Evolutionary conservation across 2,888 invertebrate species (phyloP).

Genomic region (Brachylomia viminalis): DNA sequence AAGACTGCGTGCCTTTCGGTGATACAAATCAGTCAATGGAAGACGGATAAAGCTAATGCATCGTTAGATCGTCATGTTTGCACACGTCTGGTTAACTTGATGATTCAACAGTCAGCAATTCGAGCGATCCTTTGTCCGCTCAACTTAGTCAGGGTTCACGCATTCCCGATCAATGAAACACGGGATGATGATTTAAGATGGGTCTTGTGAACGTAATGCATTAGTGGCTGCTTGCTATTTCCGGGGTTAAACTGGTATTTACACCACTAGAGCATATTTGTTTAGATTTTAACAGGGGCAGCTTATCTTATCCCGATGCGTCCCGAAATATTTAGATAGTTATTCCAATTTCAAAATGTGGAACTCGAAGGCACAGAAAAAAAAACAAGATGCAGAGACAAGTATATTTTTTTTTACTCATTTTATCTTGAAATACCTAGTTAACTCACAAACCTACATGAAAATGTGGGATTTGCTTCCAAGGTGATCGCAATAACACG

Average conservation of each 20-base stretch:
- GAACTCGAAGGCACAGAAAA: background rate
- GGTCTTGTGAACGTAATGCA: conserved; percentile 55
- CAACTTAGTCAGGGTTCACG: conserved; percentile 74
- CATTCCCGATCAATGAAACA: conserved; percentile 77
- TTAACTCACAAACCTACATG: conserved; percentile 7
- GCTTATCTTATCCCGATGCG: conserved; percentile 46
- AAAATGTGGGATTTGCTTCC: conserved; percentile 18
- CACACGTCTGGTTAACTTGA: conserved; percentile 59
- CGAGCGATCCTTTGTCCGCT: conserved; percentile 67
- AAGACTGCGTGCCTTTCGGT: conserved; percentile 6
- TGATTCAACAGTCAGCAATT: conserved; percentile 69
- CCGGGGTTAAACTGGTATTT: conserved; percentile 65
- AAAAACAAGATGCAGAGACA: background rate
- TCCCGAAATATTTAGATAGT: conserved; percentile 1
- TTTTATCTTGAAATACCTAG: background rate
- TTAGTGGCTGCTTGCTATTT: conserved; percentile 62
- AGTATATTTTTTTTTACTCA: background rate
- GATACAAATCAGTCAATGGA: conserved; percentile 58
- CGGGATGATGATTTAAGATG: conserved; percentile 64
- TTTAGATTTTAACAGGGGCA: conserved; percentile 50
- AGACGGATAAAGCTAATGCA: conserved; percentile 27
- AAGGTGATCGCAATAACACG: conserved; percentile 35
- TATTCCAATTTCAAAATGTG: conserved; percentile 25
- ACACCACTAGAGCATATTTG: conserved; percentile 51
- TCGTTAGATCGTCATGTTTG: conserved; percentile 59